Evolutionary conservation across 2,888 invertebrate species (phyloP).

Genomic region (Ormyrus labotus): DNA sequence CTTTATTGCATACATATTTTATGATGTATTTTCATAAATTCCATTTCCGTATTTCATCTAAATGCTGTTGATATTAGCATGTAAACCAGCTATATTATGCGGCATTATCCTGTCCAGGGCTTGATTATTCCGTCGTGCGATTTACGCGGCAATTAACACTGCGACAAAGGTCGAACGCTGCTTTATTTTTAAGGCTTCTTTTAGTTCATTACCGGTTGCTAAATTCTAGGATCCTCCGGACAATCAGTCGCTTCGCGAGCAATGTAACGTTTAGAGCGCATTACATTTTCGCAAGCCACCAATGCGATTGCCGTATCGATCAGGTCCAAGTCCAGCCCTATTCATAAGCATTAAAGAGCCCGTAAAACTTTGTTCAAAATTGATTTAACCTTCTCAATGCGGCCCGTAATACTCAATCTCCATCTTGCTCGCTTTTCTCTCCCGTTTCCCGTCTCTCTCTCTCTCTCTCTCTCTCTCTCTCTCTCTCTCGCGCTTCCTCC

Average conservation of each 20-base stretch:
- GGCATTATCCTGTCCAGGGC: constrained; percentile 21
- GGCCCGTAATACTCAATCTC: constrained; percentile 41
- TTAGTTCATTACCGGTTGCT: no score
- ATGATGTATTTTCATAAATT: constrained; percentile 39
- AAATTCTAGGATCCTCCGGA: no score
- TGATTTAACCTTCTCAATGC: constrained; percentile 46
- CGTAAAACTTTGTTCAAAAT: constrained; percentile 37
- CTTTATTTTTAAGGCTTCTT: no score
- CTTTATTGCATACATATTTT: constrained; percentile 58
- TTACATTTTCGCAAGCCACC: no score
- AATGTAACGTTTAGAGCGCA: no score
- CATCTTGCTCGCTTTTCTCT: constrained; percentile 48
- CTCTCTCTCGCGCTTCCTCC: constrained; percentile 5
- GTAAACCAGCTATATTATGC: constrained; percentile 24
- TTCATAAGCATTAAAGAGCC: constrained; percentile 28
- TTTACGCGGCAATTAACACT: no score
- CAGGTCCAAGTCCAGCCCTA: constrained; percentile 12
- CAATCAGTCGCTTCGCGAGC: no score
- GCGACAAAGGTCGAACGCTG: no score
- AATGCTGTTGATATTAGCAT: constrained; percentile 42
- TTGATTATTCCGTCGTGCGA: neutral
- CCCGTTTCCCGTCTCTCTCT: constrained; percentile 56
- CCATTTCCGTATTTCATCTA: constrained; percentile 36
- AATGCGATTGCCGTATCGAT: no score
- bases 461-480: constrained; percentile 64